Evolutionary conservation across 1,140 invertebrate species (phyloP), one percentile per base, ranked within the genome.

Genomic region (Cotesia vestalis): DNA sequence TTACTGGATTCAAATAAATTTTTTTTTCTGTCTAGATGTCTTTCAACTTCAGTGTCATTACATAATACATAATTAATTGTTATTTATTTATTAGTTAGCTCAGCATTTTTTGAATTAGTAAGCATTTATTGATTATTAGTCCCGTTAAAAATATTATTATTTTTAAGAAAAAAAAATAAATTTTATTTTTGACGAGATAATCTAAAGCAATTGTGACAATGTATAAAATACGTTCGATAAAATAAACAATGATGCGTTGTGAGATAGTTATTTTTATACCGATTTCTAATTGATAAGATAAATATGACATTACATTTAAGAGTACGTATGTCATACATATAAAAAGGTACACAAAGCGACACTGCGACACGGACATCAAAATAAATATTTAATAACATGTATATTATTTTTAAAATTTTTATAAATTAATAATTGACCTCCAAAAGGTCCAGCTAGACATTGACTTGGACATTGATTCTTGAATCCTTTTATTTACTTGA

Each of bases 351-450:
- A 52, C 4, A 66, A 12, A 34, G 20, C 20, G 27, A 17, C 9
- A 27, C 9, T 53, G 64, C 27, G 9, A 17, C 6, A 52, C 17
- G 40, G 40, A 46, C 40, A 46, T 27, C 0, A 51, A 5, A 14
- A 20, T 62, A 34, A 35, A 27, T 61, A 46, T 4, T 4, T 20
- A 51, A 52, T 6, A 17, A 66, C 12, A 51, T 66, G 4, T 4
- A 52, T 57, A 55, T 55, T 14, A 14, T 68, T 70, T 34, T 46
- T 1, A 11, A 36, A 20, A 34, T 36, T 17, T 64, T 36, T n/a
- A n/a, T n/a, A 62, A 36, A 70, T 12, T 27, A 64, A 60, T 53
- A 72, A 72, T 64, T 66, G 70, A 72, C 70, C 70, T 72, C 70
- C 70, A 72, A 40, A 72, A 72, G 70, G 70, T 20, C 70, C 70